Evolutionary conservation across 1,140 invertebrate species (phyloP), one percentile per base, ranked within the genome.

Genomic region (Chironomus striatipennis): DNA sequence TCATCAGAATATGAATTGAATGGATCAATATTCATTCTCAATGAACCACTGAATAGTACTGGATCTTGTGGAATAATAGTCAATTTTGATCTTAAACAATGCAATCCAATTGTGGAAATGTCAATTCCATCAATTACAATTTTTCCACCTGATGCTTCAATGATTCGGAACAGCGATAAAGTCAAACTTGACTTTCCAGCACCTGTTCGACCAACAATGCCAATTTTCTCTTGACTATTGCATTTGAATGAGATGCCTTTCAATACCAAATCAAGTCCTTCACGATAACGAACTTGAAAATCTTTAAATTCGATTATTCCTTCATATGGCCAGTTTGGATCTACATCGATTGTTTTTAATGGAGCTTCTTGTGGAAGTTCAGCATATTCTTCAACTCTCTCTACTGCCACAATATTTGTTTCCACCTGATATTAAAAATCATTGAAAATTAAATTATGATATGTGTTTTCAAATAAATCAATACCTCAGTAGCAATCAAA

Each of bases 361-460:
- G 74, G 21, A 65, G 74, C 74, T 70, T 74, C 83, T 77, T 83
- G 83, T 5, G 83, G 81, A 0, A 88, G 89, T 79, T 93, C 90
- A 9, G 89, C 86, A 79, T 95, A 96, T 80, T 96, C 93, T 78
- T 92, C 92, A 73, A 96, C 91, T 81, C 94, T 86, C 81, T 96
- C 94, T 3, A 95, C 92, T 17, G 92, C 90, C 0, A 96, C 93
- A 75, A 95, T 94, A 79, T 95, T 94, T 1, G 91, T 93, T 82
- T 96, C 94, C 12, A 96, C 24, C 24, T 34, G 24, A 2, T 34
- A 34, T 34, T 5, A 34, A 34, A 34, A 34, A 34, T 34, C 24
- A 34, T 34, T 1, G 24, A 5, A 34, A 34, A 34, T 34, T 2
- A 34, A 34, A 5, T 1, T 2, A 34, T 34, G 24, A 34, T 1